Evolutionary conservation across 2,797 vertebrate genomes (phyloP).

Genomic region (Capromys pilorides): DNA sequence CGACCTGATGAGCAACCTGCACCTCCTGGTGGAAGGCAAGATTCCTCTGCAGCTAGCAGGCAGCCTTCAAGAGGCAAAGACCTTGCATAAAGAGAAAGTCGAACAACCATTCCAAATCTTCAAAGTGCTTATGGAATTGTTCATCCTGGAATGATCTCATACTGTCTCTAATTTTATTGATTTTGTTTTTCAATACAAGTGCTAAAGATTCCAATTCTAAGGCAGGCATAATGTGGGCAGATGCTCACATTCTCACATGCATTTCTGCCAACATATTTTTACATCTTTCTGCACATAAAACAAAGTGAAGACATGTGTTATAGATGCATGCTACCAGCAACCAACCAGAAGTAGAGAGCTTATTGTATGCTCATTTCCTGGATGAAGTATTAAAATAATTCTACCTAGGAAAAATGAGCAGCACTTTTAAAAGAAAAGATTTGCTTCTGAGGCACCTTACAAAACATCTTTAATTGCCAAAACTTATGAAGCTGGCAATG

Average conservation of each 20-base stretch:
- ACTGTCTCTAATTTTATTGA: constrained; percentile 64
- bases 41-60: constrained; percentile 16
- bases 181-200: constrained; percentile 72
- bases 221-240: constrained; percentile 62
- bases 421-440: constrained; percentile 41
- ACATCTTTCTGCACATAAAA: constrained; percentile 73
- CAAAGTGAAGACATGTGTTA: constrained; percentile 76
- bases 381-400: constrained; percentile 70
- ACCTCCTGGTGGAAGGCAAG: not conserved
- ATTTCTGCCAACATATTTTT: constrained; percentile 73
- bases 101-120: not conserved
- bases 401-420: constrained; percentile 60
- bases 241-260: constrained; percentile 69
- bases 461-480: constrained; percentile 62
- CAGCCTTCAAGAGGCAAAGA: constrained; percentile 34
- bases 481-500: constrained; percentile 49
- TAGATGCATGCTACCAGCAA: constrained; percentile 62
- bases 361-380: constrained; percentile 67
- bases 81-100: constrained; percentile 22
- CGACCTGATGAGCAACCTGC: not conserved
- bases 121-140: constrained; percentile 32
- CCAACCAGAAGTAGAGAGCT: not conserved
- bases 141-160: constrained; percentile 64
- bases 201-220: constrained; percentile 65
- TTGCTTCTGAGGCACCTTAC: constrained; percentile 32